Evolutionary conservation across 2,888 invertebrate genomes (phyloP).

Genomic region (Leuctra nigra): DNA sequence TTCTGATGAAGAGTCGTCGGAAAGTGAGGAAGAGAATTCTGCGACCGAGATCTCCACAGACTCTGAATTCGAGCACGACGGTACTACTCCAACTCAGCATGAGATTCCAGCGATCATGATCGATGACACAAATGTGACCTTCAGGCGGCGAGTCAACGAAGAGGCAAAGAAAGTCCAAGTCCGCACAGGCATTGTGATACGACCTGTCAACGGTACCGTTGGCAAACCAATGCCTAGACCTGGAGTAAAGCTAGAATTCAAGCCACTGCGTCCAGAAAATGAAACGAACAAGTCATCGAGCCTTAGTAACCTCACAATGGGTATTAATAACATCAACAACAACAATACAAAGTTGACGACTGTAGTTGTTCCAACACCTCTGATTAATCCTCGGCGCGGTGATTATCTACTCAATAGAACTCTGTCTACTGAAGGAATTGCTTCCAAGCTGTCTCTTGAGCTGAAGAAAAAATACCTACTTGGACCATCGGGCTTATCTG

Average conservation of each 20-base stretch:
- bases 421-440: slow-evolving; percentile 80
- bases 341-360: slow-evolving; percentile 36
- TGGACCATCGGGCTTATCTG: slow-evolving; percentile 59
- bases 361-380: slow-evolving; percentile 36
- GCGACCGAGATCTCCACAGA: slow-evolving; percentile 90
- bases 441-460: slow-evolving; percentile 79
- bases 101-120: slow-evolving; percentile 71
- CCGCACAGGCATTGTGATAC: slow-evolving; percentile 39
- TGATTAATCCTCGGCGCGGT: slow-evolving; percentile 55
- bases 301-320: slow-evolving; percentile 22
- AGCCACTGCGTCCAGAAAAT: slow-evolving; percentile 38
- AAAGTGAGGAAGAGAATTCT: slow-evolving; percentile 59
- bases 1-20: slow-evolving; percentile 53
- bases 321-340: slow-evolving; percentile 22
- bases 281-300: slow-evolving; percentile 25
- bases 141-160: slow-evolving; percentile 27
- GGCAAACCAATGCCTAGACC: slow-evolving; percentile 19
- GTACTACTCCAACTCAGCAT: slow-evolving; percentile 56
- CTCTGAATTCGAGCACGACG: slow-evolving; percentile 85
- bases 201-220: slow-evolving; percentile 41
- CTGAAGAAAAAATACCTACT: slow-evolving; percentile 78
- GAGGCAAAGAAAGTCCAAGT: slow-evolving; percentile 34
- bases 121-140: slow-evolving; percentile 45
- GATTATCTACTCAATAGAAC: slow-evolving; percentile 75
- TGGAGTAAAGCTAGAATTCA: slow-evolving; percentile 41